Base-by-base conservation (phyloP, 1,140 invertebrate genomes). In the Rhopalosiphum padi region DNA sequence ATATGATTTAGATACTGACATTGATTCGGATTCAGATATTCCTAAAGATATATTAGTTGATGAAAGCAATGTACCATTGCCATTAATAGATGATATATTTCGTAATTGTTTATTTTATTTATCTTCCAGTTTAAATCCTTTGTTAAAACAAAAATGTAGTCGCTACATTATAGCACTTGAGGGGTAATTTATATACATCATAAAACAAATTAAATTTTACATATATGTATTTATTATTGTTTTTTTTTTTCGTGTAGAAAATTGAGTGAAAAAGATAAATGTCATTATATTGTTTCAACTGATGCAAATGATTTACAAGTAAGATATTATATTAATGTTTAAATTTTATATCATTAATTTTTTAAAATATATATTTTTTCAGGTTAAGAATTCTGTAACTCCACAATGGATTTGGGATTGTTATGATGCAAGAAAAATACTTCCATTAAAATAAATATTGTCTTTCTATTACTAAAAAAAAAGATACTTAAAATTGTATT, bases 351-450 rank as follows among this genome's bases (percentile, higher is more conserved):
- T 68, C 7, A 68, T 46, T 68, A 43, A 43, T 90, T 23, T 43
- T 85, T 77, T 90, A 77, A 48, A 89, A 90, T 89, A 43, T 86
- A 83, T 22, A 77, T 68, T 55, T 90, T 94, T 60, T 90, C 11
- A 68, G 51, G 22, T 46, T 43, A 82, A 83, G 11, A 77, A 53
- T 46, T 30, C 90, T 68, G 94, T 94, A 23, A 88, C 48, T 48
- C 94, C 94, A 35, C 94, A 94, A n/a, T 94, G 94, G 94, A 93
- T 94, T 90, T 94, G 93, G 94, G 92, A 90, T 37, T 94, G 94
- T 91, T 93, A 94, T 89, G 94, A 94, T 94, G 94, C 94, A 46
- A 89, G 91, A 43, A 89, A 88, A 92, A 68, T 94, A n/a, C 7
- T 94, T n/a, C 93, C 94, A 2, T 25, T 83, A 23, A 41, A 25